Evolutionary conservation across 2,113 vertebrate species (phyloP).

Genomic region (Alosa alosa): DNA sequence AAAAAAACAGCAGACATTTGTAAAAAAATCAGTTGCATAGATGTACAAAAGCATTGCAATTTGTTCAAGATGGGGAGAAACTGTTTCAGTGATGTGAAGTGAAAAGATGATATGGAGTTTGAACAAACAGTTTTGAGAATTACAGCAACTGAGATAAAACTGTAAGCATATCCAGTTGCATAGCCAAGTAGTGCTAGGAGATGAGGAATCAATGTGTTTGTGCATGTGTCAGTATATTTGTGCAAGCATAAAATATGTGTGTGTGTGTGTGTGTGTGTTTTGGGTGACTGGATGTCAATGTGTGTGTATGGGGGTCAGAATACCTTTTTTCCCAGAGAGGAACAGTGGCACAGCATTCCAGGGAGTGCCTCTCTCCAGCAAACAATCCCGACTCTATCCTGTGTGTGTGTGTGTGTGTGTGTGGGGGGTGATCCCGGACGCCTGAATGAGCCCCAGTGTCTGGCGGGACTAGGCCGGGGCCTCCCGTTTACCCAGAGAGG

Average conservation of each 20-base stretch:
- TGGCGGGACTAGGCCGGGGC: conserved; percentile 43
- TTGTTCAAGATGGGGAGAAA: too few relatives aligned
- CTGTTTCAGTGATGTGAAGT: too few relatives aligned
- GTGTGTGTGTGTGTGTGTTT: neutral
- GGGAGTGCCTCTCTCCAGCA: conserved; percentile 58
- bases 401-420: conserved; percentile 41
- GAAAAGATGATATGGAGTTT: too few relatives aligned
- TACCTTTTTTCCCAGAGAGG: conserved; percentile 58
- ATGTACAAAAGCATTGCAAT: too few relatives aligned
- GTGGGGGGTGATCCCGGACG: neutral
- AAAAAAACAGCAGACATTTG: too few relatives aligned
- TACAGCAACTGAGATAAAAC: too few relatives aligned
- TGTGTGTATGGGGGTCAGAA: conserved; percentile 40
- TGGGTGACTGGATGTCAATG: neutral
- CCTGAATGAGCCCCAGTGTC: conserved; percentile 28
- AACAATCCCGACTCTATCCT: conserved; percentile 69
- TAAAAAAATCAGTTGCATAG: too few relatives aligned
- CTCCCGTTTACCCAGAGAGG: conserved; percentile 7
- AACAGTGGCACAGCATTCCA: conserved; percentile 67
- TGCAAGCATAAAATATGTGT: neutral
- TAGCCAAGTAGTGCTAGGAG: too few relatives aligned
- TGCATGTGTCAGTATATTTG: neutral
- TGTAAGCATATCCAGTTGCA: too few relatives aligned
- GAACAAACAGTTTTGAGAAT: too few relatives aligned
- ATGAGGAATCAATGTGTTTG: too few relatives aligned